Conservation (phyloP, 1,140 invertebrate species). For the Dryas iulia region DNA sequence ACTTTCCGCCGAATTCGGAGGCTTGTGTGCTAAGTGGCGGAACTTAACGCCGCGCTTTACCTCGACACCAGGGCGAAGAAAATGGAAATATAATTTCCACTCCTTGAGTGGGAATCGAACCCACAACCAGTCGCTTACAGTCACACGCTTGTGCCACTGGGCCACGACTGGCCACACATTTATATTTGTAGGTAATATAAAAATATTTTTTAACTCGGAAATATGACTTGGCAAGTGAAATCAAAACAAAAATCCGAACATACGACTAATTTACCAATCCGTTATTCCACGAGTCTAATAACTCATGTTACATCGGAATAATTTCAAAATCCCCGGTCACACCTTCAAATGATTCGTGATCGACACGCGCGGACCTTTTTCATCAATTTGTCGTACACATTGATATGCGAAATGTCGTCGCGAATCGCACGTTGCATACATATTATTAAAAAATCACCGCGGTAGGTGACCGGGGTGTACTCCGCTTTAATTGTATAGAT, state of each 20-base stretch:
- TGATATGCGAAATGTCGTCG: constrained; percentile 73
- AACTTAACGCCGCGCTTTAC: too few relatives aligned
- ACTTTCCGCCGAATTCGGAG: too few relatives aligned
- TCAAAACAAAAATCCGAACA: too few relatives aligned
- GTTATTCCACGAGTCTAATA: constrained; percentile 15
- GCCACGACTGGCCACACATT: too few relatives aligned
- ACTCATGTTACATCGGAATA: constrained; percentile 29
- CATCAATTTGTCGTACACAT: constrained; percentile 68
- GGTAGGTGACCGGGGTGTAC: constrained; percentile 71
- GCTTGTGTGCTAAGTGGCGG: too few relatives aligned
- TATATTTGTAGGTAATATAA: not conserved
- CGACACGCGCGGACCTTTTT: constrained; percentile 67
- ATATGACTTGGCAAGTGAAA: too few relatives aligned
- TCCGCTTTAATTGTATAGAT: constrained; percentile 78
- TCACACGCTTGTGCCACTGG: too few relatives aligned
- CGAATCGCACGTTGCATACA: constrained; percentile 73
- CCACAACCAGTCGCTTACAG: too few relatives aligned
- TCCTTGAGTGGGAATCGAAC: too few relatives aligned
- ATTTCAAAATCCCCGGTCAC: constrained; percentile 34
- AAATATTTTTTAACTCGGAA: too few relatives aligned
- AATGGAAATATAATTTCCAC: too few relatives aligned
- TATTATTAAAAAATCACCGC: constrained; percentile 76
- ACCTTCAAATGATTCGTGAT: constrained; percentile 48
- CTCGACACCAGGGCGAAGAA: too few relatives aligned
- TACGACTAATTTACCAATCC: not conserved